Percentiles rank a stretch among this genome's conserved stretches.
Conservation (phyloP, 2,888 invertebrate species). For the Phymatocera aterrima region DNA sequence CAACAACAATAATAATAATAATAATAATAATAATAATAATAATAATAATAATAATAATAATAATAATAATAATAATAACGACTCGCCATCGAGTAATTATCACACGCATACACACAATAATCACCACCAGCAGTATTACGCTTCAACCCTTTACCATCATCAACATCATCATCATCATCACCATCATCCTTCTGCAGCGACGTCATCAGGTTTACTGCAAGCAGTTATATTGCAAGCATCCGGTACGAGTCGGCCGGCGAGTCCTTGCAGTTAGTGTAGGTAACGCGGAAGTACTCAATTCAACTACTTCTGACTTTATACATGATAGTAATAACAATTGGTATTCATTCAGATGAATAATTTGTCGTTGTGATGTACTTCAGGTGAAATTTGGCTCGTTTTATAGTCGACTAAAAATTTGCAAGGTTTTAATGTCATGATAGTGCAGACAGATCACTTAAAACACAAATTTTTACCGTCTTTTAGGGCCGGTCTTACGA, state of each 20-base stretch:
- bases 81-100: slow-evolving; percentile 53
- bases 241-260: slow-evolving; percentile 63
- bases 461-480: background rate
- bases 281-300: slow-evolving; percentile 45
- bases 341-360: background rate
- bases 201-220: slow-evolving; percentile 51
- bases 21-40: slow-evolving; percentile 48
- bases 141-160: slow-evolving; percentile 70
- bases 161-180: slow-evolving; percentile 71
- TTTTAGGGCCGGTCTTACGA: too few species aligned
- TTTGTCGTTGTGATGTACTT: background rate
- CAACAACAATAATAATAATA: slow-evolving; percentile 38
- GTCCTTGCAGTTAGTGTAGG: slow-evolving; percentile 64
- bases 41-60: slow-evolving; percentile 52
- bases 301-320: background rate
- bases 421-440: background rate
- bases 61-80: slow-evolving; percentile 45
- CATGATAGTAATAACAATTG: background rate
- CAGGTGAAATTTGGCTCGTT: background rate
- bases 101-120: slow-evolving; percentile 54
- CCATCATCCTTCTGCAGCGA: slow-evolving; percentile 58
- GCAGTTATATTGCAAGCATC: slow-evolving; percentile 64
- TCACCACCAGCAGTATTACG: slow-evolving; percentile 72
- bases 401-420: background rate
- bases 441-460: background rate